Percentiles rank a stretch among this genome's conserved stretches.
These are phyloP conservation scores for Reticulitermes lucifugus DNA, from an alignment of 2,888 invertebrate species.

Conservation along the genomic window DNA sequence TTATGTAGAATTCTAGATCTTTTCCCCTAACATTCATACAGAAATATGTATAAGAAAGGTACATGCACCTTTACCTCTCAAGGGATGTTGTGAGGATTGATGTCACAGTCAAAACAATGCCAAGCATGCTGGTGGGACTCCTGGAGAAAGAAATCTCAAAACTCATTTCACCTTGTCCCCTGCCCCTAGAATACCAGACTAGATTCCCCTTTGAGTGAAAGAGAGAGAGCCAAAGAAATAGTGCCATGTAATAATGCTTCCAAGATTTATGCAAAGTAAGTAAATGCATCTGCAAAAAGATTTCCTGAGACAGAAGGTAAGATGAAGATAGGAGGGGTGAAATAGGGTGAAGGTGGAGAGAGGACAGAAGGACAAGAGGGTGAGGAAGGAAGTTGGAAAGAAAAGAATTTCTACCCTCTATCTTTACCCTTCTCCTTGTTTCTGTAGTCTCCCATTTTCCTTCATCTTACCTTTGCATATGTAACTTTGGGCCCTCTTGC, in stretches of 20 bases:
- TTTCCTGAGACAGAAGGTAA: conserved; percentile 46
- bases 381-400: conserved; percentile 5
- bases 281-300: conserved; percentile 51
- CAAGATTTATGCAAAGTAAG: conserved; percentile 53
- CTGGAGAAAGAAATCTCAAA: conserved; percentile 48
- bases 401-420: conserved; percentile 44
- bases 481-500: conserved; percentile 43
- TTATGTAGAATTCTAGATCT: not conserved
- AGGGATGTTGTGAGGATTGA: conserved; percentile 25
- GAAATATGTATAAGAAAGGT: conserved; percentile 11
- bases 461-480: conserved; percentile 48
- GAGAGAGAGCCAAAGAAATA: conserved; percentile 42
- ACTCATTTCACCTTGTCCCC: conserved; percentile 49
- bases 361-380: conserved; percentile 33
- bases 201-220: conserved; percentile 36
- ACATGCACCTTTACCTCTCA: conserved; percentile 25
- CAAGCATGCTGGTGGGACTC: conserved; percentile 45
- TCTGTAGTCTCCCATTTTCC: conserved; percentile 28
- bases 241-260: conserved; percentile 50
- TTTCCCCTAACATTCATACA: conserved; percentile 5
- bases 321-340: conserved; percentile 46
- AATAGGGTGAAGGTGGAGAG: conserved; percentile 24
- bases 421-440: conserved; percentile 42
- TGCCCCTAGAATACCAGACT: conserved; percentile 41
- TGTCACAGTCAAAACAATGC: conserved; percentile 48